A percentile compares a stretch with the other conserved stretches of the same genome.
These are phyloP conservation scores for Pelochelys cantorii DNA, from an alignment of 2,797 vertebrate species.

Conservation along the genomic window DNA sequence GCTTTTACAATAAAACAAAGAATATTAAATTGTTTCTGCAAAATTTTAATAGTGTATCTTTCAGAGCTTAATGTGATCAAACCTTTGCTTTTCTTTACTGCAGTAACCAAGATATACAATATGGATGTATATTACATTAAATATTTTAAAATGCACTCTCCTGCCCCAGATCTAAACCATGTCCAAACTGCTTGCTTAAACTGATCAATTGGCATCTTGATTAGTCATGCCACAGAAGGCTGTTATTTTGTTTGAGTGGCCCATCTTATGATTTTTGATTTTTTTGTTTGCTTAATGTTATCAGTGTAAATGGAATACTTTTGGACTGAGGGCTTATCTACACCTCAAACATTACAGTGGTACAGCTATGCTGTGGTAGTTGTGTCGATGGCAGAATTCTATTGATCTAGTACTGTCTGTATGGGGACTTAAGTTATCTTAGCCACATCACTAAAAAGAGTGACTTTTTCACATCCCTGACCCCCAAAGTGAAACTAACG, in stretches of 20 bases:
- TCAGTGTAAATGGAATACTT: background rate
- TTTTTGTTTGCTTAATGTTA: background rate
- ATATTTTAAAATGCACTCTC: background rate
- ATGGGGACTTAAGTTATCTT: background rate
- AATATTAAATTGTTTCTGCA: background rate
- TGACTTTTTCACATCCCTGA: background rate
- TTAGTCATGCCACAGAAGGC: background rate
- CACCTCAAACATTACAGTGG: background rate
- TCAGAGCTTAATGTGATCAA: background rate
- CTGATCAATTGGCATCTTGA: background rate
- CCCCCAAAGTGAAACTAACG: background rate
- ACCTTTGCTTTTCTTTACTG: background rate
- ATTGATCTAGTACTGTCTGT: background rate
- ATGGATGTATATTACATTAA: background rate
- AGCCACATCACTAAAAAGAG: background rate
- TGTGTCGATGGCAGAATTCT: background rate
- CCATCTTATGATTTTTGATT: background rate
- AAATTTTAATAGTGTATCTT: background rate
- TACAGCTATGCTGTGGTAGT: background rate
- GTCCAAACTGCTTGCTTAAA: background rate
- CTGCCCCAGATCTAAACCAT: background rate
- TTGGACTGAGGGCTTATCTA: background rate
- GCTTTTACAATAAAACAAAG: background rate
- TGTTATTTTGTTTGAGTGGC: background rate
- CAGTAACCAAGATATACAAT: background rate